phyloP scores from a whole-genome alignment of 1,140 invertebrate genomes.

The Drosophila seguyi region DNA sequence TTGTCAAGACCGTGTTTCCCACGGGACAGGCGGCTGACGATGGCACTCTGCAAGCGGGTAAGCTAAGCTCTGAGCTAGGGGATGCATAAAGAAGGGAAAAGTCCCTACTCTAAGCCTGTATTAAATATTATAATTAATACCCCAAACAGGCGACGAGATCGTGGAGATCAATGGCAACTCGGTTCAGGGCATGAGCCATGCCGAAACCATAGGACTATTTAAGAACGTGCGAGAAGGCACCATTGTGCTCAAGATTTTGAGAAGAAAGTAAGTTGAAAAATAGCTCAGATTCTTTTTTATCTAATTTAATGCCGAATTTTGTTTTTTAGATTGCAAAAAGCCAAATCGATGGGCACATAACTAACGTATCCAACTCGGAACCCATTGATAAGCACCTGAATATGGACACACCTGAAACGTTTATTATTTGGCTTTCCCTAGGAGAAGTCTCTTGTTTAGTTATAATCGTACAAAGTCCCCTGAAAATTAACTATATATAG shows the following conservation, averaged over 20 bases:
- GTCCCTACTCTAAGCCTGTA: not conserved
- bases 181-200: constrained; percentile 93
- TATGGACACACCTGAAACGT: constrained; percentile 20
- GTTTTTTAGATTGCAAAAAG: constrained; percentile 73
- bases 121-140: not conserved
- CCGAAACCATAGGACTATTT: constrained; percentile 95
- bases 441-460: constrained; percentile 33
- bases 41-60: constrained; percentile 94
- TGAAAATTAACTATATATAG: constrained; percentile 32
- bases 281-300: not conserved
- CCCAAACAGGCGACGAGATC: constrained; percentile 93
- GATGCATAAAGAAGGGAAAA: too few relatives aligned
- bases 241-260: constrained; percentile 92
- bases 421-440: constrained; percentile 26
- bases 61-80: constrained; percentile 21
- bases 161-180: constrained; percentile 94
- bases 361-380: constrained; percentile 10
- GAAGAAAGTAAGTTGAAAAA: constrained; percentile 87
- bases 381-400: constrained; percentile 30
- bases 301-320: not conserved
- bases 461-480: constrained; percentile 62
- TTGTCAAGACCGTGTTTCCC: constrained; percentile 95
- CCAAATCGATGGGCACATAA: constrained; percentile 81
- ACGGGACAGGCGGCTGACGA: constrained; percentile 94
- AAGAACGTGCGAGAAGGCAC: constrained; percentile 94